Percentiles rank a stretch among this genome's conserved stretches.
phyloP scores from a whole-genome alignment of 2,888 invertebrate species.

The Ochropacha duplaris region DNA sequence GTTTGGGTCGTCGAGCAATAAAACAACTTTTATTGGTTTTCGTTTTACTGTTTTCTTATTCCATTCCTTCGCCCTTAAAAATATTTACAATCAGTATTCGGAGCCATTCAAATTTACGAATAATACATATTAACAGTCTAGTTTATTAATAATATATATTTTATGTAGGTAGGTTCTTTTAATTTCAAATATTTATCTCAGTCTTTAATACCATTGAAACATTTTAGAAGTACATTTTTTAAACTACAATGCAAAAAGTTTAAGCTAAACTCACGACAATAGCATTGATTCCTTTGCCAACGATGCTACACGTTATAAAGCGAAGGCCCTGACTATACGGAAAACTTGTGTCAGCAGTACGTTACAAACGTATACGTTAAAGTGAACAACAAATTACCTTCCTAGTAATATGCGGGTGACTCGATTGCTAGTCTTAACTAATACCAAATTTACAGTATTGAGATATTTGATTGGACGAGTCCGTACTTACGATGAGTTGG shows the following conservation, averaged over 20 bases:
- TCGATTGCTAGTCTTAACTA: not conserved
- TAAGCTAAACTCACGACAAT: not conserved
- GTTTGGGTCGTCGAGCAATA: slow-evolving; percentile 56
- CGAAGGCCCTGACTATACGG: not conserved
- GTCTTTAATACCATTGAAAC: too few relatives aligned
- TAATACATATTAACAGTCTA: not conserved
- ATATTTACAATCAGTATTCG: slow-evolving; percentile 34
- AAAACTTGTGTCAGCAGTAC: not conserved
- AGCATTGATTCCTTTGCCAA: not conserved
- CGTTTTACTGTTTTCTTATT: slow-evolving; percentile 59
- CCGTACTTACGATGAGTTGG: slow-evolving; percentile 8
- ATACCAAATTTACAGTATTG: slow-evolving; percentile 2
- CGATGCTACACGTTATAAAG: not conserved
- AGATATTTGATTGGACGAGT: slow-evolving; percentile 1
- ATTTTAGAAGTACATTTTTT: too few relatives aligned
- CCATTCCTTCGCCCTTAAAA: slow-evolving; percentile 43
- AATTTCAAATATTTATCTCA: too few relatives aligned
- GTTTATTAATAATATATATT: not conserved
- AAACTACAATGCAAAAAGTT: too few relatives aligned
- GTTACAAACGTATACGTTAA: not conserved
- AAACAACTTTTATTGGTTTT: slow-evolving; percentile 71
- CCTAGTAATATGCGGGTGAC: slow-evolving; percentile 10
- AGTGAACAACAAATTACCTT: slow-evolving; percentile 19
- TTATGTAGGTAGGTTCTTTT: not conserved
- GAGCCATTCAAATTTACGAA: slow-evolving; percentile 12